Conservation (phyloP, 2,888 invertebrate species). For the Apodemia hepburni region DNA sequence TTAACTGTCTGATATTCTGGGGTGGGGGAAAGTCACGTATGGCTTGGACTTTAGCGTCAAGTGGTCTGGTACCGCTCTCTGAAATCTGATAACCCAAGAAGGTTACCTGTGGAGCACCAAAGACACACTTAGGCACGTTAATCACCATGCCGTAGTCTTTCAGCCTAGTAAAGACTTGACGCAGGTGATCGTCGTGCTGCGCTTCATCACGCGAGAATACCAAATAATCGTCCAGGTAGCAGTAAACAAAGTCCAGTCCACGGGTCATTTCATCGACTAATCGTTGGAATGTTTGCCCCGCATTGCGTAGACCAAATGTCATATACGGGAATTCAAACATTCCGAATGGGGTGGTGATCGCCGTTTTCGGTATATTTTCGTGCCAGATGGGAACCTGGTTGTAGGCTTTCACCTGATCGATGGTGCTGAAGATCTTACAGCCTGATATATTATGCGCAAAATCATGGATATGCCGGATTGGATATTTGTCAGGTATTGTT, state of each 20-base stretch:
- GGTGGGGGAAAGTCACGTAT: neutral
- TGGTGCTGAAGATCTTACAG: constrained; percentile 17
- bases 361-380: constrained; percentile 32
- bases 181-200: constrained; percentile 27
- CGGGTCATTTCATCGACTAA: constrained; percentile 22
- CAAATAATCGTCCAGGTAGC: constrained; percentile 45
- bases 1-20: neutral
- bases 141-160: constrained; percentile 22
- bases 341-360: constrained; percentile 28
- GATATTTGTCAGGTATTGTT: constrained; percentile 7
- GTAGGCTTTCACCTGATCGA: constrained; percentile 41
- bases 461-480: constrained; percentile 31
- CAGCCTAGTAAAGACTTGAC: constrained; percentile 16
- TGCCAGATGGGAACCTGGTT: constrained; percentile 26
- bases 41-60: constrained; percentile 11
- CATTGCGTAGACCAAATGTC: constrained; percentile 42
- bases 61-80: neutral
- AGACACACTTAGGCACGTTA: constrained; percentile 16
- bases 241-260: constrained; percentile 30
- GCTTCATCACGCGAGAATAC: constrained; percentile 31
- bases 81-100: constrained; percentile 18
- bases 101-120: constrained; percentile 17
- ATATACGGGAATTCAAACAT: constrained; percentile 29
- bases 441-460: constrained; percentile 22
- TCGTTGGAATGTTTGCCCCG: constrained; percentile 9